Conservation (phyloP, 2,888 invertebrate genomes). For the Sesia apiformis region DNA sequence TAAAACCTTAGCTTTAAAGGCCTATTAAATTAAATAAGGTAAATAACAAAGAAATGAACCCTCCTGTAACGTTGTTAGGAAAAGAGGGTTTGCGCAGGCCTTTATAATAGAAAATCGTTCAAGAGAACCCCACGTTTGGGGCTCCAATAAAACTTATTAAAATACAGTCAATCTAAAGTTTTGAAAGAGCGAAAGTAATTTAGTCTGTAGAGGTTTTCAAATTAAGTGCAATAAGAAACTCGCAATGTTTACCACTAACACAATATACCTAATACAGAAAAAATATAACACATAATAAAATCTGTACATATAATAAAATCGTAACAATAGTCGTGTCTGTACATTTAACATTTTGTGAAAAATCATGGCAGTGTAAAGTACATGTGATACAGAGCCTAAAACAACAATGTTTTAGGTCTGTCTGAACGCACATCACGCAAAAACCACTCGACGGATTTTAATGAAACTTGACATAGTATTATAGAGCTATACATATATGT, state of each 20-base stretch:
- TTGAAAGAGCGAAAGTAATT: neutral
- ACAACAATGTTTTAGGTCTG: neutral
- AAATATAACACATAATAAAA: no score
- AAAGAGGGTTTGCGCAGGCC: conserved; percentile 3
- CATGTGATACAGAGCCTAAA: neutral
- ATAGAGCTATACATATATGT: neutral
- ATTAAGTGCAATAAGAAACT: no score
- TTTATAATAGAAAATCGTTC: conserved; percentile 32
- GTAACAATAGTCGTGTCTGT: no score
- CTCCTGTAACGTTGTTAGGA: conserved; percentile 19
- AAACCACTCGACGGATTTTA: no score
- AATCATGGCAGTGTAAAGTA: no score
- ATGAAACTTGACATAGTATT: neutral
- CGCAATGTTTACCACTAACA: no score
- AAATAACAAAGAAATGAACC: conserved; percentile 20
- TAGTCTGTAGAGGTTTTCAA: no score
- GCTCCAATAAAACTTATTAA: conserved; percentile 16
- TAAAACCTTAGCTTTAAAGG: conserved; percentile 1
- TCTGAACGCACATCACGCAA: no score
- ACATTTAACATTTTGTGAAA: no score
- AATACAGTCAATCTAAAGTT: neutral
- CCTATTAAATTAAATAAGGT: conserved; percentile 19
- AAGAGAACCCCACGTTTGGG: conserved; percentile 25
- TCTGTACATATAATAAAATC: no score
- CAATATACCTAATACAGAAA: no score